Evolutionary conservation across 2,113 vertebrate genomes (phyloP), one percentile per base, ranked within the genome.

Genomic region (Antigone vipio): DNA sequence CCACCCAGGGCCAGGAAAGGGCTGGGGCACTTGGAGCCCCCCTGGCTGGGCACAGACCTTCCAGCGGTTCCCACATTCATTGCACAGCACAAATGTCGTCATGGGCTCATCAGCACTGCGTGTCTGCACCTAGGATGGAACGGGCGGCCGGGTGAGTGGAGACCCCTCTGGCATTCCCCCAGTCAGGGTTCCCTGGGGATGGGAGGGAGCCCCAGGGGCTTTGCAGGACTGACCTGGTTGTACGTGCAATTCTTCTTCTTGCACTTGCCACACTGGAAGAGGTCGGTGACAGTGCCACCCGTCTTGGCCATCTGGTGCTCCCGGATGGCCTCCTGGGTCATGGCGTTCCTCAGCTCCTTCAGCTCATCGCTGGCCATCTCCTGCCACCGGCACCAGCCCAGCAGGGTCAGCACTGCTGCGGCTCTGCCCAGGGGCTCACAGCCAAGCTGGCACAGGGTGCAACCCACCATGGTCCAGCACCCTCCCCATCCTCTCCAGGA

Each of bases 231-330:
- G 88, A 98, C 98, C 98, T 99, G 98, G 95, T 98, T 99, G 80
- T 99, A 99, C 5, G 99, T 99, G 95, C 99, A 99, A 92, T 99
- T 99, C 98, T 98, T 99, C 98, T 99, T 99, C 98, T 94, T 99
- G 98, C 99, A 99, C 81, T 99, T 99, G 95, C 98, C 96, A 14
- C 99, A 99, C 97, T 99, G 99, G 97, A 99, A 98, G 96, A 99
- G 98, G 98, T 99, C 99, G 0, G 99, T 99, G 91, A 98, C 94
- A 15, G 99, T 99, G 66, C 99, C 99, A 0, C 99, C 98, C 0
- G 99, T 99, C 98, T 99, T 99, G 95, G 99, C 99, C 99, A 99
- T 99, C 98, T 99, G 99, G 97, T 99, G 99, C 94, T 99, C 99
- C 22, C 99, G 98, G 75, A 99, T 99, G 94, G 99, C 99, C 96